phyloP scores from a whole-genome alignment of 2,888 invertebrate genomes.

The Blomia tropicalis region DNA sequence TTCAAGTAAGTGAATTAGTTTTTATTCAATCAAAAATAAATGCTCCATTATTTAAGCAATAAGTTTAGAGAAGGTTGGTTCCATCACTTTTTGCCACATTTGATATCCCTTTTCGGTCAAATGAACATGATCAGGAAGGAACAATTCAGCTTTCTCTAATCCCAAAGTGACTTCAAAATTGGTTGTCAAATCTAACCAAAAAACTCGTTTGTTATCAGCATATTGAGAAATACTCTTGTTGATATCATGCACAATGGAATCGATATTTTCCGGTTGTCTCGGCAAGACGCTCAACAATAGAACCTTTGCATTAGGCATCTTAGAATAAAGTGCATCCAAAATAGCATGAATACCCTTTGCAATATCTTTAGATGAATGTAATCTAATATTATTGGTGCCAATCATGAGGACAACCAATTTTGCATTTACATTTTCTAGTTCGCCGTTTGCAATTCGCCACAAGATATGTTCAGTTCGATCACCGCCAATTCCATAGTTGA shows the following conservation, averaged over 20 bases:
- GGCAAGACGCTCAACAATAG: constrained; percentile 6
- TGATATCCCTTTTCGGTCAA: constrained; percentile 10
- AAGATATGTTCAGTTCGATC: constrained; percentile 78
- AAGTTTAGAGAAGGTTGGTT: constrained; percentile 8
- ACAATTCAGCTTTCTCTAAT: neutral
- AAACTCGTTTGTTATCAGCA: neutral
- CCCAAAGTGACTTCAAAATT: neutral
- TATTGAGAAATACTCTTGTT: neutral
- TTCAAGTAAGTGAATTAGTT: too few relatives aligned
- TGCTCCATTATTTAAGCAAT: constrained; percentile 6
- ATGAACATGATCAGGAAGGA: neutral
- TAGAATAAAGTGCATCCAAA: neutral
- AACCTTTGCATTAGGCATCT: constrained; percentile 4
- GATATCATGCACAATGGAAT: constrained; percentile 3
- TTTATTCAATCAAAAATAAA: too few relatives aligned
- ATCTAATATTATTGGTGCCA: constrained; percentile 10
- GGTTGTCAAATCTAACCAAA: neutral
- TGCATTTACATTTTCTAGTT: constrained; percentile 69
- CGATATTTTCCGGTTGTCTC: neutral
- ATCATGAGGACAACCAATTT: constrained; percentile 45
- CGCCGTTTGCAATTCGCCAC: constrained; percentile 76
- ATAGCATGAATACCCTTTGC: neutral
- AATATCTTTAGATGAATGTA: neutral
- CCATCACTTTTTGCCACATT: constrained; percentile 18
- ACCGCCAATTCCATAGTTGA: constrained; percentile 75